Conservation (phyloP, 1,140 invertebrate genomes). For the Cydia splendana region DNA sequence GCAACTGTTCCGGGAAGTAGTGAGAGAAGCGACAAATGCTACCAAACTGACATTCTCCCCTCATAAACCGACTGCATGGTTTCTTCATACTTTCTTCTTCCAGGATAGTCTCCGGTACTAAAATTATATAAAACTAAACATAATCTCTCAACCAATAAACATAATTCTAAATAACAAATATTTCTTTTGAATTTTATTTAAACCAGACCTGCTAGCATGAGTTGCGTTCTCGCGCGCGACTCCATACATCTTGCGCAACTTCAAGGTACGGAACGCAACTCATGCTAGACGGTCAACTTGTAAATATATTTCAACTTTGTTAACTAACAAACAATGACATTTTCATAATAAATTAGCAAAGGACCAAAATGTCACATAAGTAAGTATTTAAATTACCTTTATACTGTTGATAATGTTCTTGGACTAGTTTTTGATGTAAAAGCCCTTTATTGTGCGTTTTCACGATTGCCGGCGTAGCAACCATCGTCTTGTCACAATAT, state of each 20-base stretch:
- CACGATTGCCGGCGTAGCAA: constrained; percentile 81
- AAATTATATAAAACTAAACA: constrained; percentile 37
- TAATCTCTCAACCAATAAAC: constrained; percentile 15
- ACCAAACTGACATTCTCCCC: constrained; percentile 83
- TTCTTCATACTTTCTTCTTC: constrained; percentile 81
- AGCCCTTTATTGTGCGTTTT: constrained; percentile 84
- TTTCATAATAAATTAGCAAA: too few relatives aligned
- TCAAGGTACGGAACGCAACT: too few relatives aligned
- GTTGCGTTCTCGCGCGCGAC: too few relatives aligned
- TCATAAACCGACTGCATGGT: constrained; percentile 80
- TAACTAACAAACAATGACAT: too few relatives aligned
- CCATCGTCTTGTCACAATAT: constrained; percentile 85
- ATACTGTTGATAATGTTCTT: constrained; percentile 82
- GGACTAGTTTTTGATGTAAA: constrained; percentile 81
- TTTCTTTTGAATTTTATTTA: too few relatives aligned
- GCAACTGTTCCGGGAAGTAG: constrained; percentile 81
- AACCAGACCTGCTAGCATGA: too few relatives aligned
- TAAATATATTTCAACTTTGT: not conserved
- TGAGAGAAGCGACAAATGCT: constrained; percentile 83
- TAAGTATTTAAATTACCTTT: constrained; percentile 80
- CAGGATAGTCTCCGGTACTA: constrained; percentile 82
- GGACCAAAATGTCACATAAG: too few relatives aligned
- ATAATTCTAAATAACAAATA: not conserved
- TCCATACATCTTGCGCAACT: too few relatives aligned
- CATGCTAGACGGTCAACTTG: not conserved